These are phyloP conservation scores for Reticulitermes lucifugus DNA, from an alignment of 2,888 invertebrate species.

Conservation along the genomic window DNA sequence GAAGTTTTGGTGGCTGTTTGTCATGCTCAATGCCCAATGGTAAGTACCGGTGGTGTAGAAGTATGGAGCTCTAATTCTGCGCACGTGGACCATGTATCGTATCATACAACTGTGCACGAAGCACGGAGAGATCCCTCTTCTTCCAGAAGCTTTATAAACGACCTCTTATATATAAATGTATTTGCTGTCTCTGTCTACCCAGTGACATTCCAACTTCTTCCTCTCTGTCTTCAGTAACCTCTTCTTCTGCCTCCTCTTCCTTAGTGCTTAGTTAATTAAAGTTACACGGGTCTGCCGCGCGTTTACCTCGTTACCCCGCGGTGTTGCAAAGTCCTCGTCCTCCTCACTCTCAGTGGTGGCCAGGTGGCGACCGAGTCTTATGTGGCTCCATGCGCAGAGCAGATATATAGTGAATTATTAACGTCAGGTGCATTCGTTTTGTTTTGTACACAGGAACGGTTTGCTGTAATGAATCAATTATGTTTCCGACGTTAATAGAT, in stretches of 20 bases:
- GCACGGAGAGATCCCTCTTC: not conserved
- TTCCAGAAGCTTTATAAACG: conserved; percentile 22
- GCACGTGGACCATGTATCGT: conserved; percentile 13
- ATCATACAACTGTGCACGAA: not conserved
- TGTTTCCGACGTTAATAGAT: too few species aligned
- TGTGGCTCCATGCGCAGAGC: too few species aligned
- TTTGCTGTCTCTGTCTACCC: not conserved
- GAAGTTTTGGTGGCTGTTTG: too few species aligned
- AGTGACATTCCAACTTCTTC: not conserved
- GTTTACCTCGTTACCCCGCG: conserved; percentile 21
- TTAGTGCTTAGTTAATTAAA: conserved; percentile 24
- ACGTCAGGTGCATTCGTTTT: too few species aligned
- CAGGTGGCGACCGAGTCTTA: not conserved
- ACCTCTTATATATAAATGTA: not conserved
- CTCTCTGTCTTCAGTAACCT: not conserved
- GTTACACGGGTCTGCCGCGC: conserved; percentile 22
- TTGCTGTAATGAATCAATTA: too few species aligned
- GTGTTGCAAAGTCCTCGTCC: not conserved
- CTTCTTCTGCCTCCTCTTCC: not conserved
- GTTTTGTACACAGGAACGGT: too few species aligned
- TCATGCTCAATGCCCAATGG: too few species aligned
- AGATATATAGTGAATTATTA: too few species aligned
- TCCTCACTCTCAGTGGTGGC: not conserved
- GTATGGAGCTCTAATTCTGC: not conserved
- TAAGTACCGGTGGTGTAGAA: not conserved